A percentile compares a stretch with the other conserved stretches of the same genome.
Evolutionary conservation across 2,888 invertebrate species (phyloP).

Genomic region (Hydrotaea diabolus): DNA sequence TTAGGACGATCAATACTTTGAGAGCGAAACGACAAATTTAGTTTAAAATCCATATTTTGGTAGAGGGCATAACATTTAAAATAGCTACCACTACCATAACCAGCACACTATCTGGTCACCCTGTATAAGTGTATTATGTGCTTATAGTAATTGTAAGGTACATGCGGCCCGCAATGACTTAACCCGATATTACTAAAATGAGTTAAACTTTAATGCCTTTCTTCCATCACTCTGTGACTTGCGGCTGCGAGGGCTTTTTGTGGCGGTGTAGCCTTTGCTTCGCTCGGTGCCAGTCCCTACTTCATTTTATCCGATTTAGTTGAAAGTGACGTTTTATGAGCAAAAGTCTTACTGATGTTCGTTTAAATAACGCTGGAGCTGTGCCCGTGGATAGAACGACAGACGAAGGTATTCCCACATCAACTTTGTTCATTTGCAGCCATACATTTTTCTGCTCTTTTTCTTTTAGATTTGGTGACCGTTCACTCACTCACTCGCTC

Average conservation of each 20-base stretch:
- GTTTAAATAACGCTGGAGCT: neutral
- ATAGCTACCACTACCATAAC: no score
- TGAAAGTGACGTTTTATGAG: constrained; percentile 20
- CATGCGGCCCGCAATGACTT: no score
- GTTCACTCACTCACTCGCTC: constrained; percentile 6
- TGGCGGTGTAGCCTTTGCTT: neutral
- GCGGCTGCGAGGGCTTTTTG: neutral
- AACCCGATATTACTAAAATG: neutral
- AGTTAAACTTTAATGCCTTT: neutral
- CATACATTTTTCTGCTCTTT: constrained; percentile 40
- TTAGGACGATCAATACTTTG: no score
- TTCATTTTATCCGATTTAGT: constrained; percentile 17
- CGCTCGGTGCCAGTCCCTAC: neutral
- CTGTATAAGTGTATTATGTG: no score
- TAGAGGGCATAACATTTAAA: no score
- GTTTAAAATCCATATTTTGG: no score
- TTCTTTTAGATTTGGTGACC: constrained; percentile 13
- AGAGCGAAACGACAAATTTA: no score
- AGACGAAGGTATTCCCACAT: constrained; percentile 33
- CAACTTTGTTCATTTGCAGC: constrained; percentile 29
- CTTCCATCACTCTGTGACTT: neutral
- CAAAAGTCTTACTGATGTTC: neutral
- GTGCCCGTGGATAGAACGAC: neutral
- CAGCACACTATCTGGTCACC: no score
- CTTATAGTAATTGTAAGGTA: no score